Percentiles rank a stretch among this genome's conserved stretches.
phyloP scores from a whole-genome alignment of 2,797 vertebrate genomes.

The Enteromius mattozi region DNA sequence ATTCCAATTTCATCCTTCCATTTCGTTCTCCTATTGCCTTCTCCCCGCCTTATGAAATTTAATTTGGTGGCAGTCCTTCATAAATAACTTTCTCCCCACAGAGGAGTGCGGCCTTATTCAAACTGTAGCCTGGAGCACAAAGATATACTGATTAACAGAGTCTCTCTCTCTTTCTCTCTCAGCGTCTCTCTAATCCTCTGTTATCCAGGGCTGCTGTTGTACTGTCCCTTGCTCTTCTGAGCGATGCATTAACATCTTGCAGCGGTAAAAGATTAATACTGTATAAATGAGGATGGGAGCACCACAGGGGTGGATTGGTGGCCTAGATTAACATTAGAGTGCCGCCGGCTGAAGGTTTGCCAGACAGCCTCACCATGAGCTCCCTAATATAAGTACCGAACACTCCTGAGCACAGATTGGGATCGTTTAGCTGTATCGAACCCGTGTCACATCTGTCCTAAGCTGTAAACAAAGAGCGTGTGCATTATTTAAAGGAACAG shows the following conservation, averaged over 20 bases:
- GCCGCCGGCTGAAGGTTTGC: conserved; percentile 21
- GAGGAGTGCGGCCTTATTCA: conserved; percentile 65
- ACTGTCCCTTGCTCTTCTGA: conserved; percentile 53
- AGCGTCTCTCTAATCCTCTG: conserved; percentile 49
- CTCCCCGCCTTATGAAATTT: conserved; percentile 70
- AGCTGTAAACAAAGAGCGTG: background rate
- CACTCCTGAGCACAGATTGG: conserved; percentile 14
- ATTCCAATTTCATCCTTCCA: conserved; percentile 63
- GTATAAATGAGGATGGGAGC: conserved; percentile 56
- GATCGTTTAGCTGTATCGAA: conserved; percentile 18
- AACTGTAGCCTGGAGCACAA: conserved; percentile 45
- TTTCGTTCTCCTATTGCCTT: conserved; percentile 53
- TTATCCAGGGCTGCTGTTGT: conserved; percentile 53
- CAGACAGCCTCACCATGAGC: conserved; percentile 1
- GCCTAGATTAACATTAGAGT: conserved; percentile 48
- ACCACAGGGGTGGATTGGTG: conserved; percentile 44
- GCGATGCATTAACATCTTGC: conserved; percentile 54
- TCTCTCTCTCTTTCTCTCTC: conserved; percentile 51
- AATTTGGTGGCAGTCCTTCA: conserved; percentile 75
- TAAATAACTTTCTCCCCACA: conserved; percentile 72
- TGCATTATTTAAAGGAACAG: background rate
- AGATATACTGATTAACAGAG: conserved; percentile 50
- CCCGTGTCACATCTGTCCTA: background rate
- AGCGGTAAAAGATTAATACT: conserved; percentile 56
- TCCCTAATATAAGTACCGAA: conserved; percentile 36